phyloP scores from a whole-genome alignment of 2,797 vertebrate species.

The Oreortyx pictus region DNA sequence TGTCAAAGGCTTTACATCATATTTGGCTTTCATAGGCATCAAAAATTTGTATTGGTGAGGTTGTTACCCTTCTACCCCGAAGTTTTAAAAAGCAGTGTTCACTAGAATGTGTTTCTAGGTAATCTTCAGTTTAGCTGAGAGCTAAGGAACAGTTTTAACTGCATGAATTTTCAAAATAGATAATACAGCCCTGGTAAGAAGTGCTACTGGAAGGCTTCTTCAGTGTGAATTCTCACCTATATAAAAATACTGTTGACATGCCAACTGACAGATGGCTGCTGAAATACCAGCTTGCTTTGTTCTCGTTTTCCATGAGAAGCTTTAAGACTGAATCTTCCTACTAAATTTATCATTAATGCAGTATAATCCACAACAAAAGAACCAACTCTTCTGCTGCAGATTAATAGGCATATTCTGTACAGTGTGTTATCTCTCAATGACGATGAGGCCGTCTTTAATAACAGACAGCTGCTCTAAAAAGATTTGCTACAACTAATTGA shows the following conservation, averaged over 20 bases:
- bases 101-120: slow-evolving; percentile 18
- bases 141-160: not conserved
- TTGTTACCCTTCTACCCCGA: not conserved
- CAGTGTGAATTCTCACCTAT: slow-evolving; percentile 68
- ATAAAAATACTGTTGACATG: slow-evolving; percentile 46
- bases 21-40: not conserved
- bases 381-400: slow-evolving; percentile 14
- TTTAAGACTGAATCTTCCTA: slow-evolving; percentile 59
- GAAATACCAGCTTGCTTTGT: slow-evolving; percentile 65
- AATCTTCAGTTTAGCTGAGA: not conserved
- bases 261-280: slow-evolving; percentile 63
- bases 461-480: not conserved
- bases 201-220: slow-evolving; percentile 29
- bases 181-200: slow-evolving; percentile 44
- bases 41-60: not conserved
- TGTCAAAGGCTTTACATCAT: not conserved
- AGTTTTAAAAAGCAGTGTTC: not conserved
- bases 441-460: not conserved
- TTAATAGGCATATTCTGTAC: not conserved
- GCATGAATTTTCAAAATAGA: slow-evolving; percentile 1
- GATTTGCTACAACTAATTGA: not conserved
- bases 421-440: not conserved
- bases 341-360: slow-evolving; percentile 55
- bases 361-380: slow-evolving; percentile 49
- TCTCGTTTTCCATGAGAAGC: slow-evolving; percentile 59